Percentiles rank a stretch among this genome's conserved stretches.
These are phyloP conservation scores for Mobula hypostoma DNA, from an alignment of 2,113 vertebrate species.

Conservation along the genomic window DNA sequence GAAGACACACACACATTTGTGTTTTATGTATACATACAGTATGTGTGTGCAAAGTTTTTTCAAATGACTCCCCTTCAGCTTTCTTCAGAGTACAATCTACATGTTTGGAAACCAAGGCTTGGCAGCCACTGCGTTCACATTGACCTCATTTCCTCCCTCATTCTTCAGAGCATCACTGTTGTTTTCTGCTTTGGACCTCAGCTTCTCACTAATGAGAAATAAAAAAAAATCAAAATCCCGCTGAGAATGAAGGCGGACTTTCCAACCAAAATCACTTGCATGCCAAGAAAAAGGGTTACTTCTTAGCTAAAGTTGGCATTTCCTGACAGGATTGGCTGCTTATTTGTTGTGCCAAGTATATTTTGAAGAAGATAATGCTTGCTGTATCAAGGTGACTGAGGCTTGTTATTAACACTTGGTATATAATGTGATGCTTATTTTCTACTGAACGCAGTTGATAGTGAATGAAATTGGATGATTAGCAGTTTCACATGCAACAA, in stretches of 20 bases:
- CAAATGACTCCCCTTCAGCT: background rate
- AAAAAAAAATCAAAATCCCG: constrained; percentile 1
- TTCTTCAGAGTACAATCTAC: background rate
- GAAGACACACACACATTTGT: too few relatives aligned
- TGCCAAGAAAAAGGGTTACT: constrained; percentile 20
- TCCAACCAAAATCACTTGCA: background rate
- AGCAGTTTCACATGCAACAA: background rate
- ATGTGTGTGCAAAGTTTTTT: too few relatives aligned
- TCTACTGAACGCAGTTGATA: background rate
- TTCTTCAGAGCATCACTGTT: background rate
- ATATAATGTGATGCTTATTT: constrained; percentile 17
- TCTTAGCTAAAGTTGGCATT: background rate
- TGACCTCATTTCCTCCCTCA: background rate
- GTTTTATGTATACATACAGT: too few relatives aligned
- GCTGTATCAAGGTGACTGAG: background rate
- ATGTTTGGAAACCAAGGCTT: background rate
- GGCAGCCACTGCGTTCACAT: background rate
- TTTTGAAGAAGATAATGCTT: background rate
- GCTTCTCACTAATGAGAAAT: background rate
- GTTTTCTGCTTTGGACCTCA: background rate
- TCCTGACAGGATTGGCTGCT: constrained; percentile 16
- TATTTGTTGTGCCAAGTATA: background rate
- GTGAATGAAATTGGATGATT: background rate
- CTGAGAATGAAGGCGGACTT: constrained; percentile 9
- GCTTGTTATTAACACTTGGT: background rate